Conservation (phyloP, 2,113 vertebrate species). For the Mustela lutreola region DNA sequence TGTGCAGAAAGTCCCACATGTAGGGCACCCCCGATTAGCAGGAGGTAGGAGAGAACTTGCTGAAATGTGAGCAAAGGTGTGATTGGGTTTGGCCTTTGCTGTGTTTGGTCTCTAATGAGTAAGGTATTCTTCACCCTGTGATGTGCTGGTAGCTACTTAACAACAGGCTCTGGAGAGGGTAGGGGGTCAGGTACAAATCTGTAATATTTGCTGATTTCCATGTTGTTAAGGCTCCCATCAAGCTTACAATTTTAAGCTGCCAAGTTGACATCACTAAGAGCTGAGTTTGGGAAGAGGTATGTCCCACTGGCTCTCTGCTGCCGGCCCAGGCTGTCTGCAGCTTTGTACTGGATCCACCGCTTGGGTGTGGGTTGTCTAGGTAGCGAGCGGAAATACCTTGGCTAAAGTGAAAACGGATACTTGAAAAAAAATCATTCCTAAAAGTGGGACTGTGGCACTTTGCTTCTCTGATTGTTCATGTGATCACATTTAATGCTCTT, state of each 20-base stretch:
- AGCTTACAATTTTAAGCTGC: neutral
- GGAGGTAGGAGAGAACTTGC: neutral
- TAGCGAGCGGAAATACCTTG: neutral
- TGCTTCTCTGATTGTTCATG: neutral
- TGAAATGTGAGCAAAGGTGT: neutral
- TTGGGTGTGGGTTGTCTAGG: neutral
- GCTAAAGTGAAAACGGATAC: neutral
- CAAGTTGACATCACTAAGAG: neutral
- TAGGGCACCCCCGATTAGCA: neutral
- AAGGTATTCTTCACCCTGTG: neutral
- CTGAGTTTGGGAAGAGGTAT: neutral
- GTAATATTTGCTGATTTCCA: neutral
- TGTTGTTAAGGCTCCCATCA: neutral
- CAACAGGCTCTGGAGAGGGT: neutral
- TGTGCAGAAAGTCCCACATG: neutral
- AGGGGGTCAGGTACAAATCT: neutral
- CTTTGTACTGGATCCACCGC: neutral
- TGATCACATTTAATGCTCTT: neutral
- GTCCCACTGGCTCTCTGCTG: neutral
- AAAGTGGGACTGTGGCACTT: neutral
- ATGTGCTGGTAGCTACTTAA: neutral
- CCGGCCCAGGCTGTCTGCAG: accelerated
- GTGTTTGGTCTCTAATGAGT: neutral
- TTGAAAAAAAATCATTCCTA: neutral
- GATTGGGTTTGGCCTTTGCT: neutral